phyloP scores from a whole-genome alignment of 2,888 invertebrate genomes.

The Acanthacorydalis orientalis region DNA sequence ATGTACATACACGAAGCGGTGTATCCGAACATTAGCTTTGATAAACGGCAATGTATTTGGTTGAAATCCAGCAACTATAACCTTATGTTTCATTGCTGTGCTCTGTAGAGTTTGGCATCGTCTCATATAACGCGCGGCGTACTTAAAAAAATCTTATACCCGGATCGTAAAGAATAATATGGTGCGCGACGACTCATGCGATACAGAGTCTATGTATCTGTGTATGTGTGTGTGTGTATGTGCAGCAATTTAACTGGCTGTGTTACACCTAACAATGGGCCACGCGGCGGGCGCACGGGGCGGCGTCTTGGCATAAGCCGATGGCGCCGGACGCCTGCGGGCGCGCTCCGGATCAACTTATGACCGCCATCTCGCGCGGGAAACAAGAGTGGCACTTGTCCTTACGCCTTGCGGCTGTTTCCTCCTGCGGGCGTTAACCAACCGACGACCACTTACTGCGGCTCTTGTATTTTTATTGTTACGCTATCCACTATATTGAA shows the following conservation, averaged over 20 bases:
- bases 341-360: neutral
- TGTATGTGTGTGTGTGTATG: neutral
- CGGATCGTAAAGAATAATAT: conserved; percentile 1
- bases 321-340: neutral
- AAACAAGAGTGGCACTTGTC: too few species aligned
- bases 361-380: neutral
- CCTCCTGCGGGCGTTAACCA: too few species aligned
- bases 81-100: conserved; percentile 23
- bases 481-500: too few species aligned
- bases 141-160: neutral
- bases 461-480: too few species aligned
- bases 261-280: conserved; percentile 3
- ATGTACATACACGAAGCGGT: neutral
- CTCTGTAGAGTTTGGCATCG: too few species aligned
- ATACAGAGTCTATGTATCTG: neutral
- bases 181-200: neutral
- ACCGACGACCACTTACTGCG: too few species aligned
- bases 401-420: too few species aligned
- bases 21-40: conserved; percentile 22
- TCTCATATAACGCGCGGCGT: too few species aligned
- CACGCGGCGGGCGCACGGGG: neutral
- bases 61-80: conserved; percentile 28
- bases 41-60: conserved; percentile 30
- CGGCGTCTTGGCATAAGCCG: neutral
- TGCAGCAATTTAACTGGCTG: conserved; percentile 1